Percentiles rank a stretch among this genome's conserved stretches.
phyloP scores from a whole-genome alignment of 2,888 invertebrate genomes.

The Ennomos fuscantarius region DNA sequence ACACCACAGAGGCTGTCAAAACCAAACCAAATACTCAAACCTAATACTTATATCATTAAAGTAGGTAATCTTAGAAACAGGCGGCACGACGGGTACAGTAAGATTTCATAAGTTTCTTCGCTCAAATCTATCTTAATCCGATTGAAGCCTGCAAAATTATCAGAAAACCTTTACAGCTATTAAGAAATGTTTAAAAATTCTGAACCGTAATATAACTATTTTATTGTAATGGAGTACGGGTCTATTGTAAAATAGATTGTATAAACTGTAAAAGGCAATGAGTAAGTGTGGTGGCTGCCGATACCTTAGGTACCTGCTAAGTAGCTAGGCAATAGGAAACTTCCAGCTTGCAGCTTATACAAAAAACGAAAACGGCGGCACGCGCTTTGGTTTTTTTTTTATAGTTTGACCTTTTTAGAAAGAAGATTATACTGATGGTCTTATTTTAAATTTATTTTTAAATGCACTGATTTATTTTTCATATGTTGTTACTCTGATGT shows the following conservation, averaged over 20 bases:
- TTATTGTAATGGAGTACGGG: slow-evolving; percentile 34
- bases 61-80: slow-evolving; percentile 16
- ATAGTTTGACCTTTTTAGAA: too few species aligned
- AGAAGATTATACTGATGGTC: too few species aligned
- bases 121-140: slow-evolving; percentile 30
- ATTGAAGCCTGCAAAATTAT: slow-evolving; percentile 32
- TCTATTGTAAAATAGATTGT: slow-evolving; percentile 27
- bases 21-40: too few species aligned
- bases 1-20: too few species aligned
- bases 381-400: slow-evolving; percentile 22
- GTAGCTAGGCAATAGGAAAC: slow-evolving; percentile 15
- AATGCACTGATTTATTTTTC: too few species aligned
- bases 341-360: slow-evolving; percentile 2
- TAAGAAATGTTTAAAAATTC: slow-evolving; percentile 18
- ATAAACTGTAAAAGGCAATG: slow-evolving; percentile 34
- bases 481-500: too few species aligned
- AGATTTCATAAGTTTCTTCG: slow-evolving; percentile 4
- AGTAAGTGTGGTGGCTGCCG: slow-evolving; percentile 25
- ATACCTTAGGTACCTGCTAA: slow-evolving; percentile 15
- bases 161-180: slow-evolving; percentile 28
- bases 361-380: slow-evolving; percentile 1
- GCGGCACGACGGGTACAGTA: slow-evolving; percentile 18
- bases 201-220: slow-evolving; percentile 27
- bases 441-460: too few species aligned
- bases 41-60: too few species aligned